A percentile compares a stretch with the other conserved stretches of the same genome.
phyloP scores from a whole-genome alignment of 2,888 invertebrate species.

The Ischnus inquisitorius region DNA sequence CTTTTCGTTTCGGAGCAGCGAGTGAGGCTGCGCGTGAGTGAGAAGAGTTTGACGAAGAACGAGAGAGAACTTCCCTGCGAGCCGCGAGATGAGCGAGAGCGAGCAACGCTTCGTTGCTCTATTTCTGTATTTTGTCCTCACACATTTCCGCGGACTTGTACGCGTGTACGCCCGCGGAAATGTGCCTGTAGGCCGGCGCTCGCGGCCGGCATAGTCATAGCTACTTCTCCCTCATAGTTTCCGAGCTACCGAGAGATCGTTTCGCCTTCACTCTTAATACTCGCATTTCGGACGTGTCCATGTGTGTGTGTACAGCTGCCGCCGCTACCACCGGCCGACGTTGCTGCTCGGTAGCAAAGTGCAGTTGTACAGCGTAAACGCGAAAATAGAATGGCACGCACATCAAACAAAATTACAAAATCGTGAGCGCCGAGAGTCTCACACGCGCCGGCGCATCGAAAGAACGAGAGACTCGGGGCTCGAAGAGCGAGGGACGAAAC shows the following conservation, averaged over 20 bases:
- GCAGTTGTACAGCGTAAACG: slow-evolving; percentile 77
- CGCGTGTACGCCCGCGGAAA: slow-evolving; percentile 66
- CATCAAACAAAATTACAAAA: slow-evolving; percentile 78
- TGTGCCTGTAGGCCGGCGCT: slow-evolving; percentile 56
- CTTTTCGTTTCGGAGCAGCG: slow-evolving; percentile 23
- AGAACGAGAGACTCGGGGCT: slow-evolving; percentile 7
- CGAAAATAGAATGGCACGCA: slow-evolving; percentile 81
- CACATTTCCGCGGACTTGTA: slow-evolving; percentile 71
- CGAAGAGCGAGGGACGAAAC: slow-evolving; percentile 4
- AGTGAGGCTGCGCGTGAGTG: slow-evolving; percentile 31
- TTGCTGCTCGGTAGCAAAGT: slow-evolving; percentile 72
- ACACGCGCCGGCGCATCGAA: slow-evolving; percentile 28
- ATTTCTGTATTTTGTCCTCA: slow-evolving; percentile 81
- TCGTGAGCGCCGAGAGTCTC: slow-evolving; percentile 43
- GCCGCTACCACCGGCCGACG: slow-evolving; percentile 17
- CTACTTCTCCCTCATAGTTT: slow-evolving; percentile 26
- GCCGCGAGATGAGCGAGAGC: slow-evolving; percentile 38
- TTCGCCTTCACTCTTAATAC: slow-evolving; percentile 10
- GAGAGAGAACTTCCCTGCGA: background rate
- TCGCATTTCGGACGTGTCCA: background rate
- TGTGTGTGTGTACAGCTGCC: background rate
- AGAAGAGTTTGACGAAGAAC: slow-evolving; percentile 34
- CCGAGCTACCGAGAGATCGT: slow-evolving; percentile 15
- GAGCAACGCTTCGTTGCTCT: slow-evolving; percentile 70
- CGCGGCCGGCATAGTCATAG: slow-evolving; percentile 35